phyloP scores from a whole-genome alignment of 2,888 invertebrate genomes.

The Chironomus riparius region DNA sequence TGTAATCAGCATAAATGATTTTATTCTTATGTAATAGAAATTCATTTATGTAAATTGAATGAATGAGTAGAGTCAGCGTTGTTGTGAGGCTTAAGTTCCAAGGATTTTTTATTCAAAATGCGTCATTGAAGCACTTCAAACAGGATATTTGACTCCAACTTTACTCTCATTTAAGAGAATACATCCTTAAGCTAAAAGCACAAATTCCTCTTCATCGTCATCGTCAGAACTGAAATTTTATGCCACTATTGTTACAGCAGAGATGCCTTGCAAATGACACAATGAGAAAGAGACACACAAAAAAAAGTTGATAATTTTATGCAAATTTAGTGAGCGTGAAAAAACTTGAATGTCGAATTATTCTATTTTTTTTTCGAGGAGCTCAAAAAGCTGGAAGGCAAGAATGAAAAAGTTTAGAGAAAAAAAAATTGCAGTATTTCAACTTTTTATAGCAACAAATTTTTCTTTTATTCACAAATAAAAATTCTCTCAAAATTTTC shows the following conservation, averaged over 20 bases:
- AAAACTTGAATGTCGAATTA: not conserved
- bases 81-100: too few species aligned
- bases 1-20: too few species aligned
- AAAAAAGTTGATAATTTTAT: not conserved
- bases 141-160: too few species aligned
- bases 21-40: too few species aligned
- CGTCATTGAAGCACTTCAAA: too few species aligned
- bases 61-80: too few species aligned
- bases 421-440: not conserved
- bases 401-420: not conserved
- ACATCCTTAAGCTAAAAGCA: too few species aligned
- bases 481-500: not conserved
- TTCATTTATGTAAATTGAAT: too few species aligned
- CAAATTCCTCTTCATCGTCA: not conserved
- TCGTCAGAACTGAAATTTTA: not conserved
- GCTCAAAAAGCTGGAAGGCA: not conserved
- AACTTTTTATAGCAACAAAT: not conserved
- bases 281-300: too few species aligned
- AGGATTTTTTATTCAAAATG: too few species aligned
- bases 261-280: not conserved
- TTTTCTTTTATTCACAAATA: not conserved
- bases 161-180: too few species aligned
- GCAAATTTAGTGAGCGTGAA: slow-evolving; percentile 1
- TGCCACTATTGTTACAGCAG: not conserved
- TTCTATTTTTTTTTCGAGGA: not conserved